A percentile compares a stretch with the other conserved stretches of the same genome.
These are phyloP conservation scores for Narcine bancroftii DNA, from an alignment of 2,113 vertebrate species.

Conservation along the genomic window DNA sequence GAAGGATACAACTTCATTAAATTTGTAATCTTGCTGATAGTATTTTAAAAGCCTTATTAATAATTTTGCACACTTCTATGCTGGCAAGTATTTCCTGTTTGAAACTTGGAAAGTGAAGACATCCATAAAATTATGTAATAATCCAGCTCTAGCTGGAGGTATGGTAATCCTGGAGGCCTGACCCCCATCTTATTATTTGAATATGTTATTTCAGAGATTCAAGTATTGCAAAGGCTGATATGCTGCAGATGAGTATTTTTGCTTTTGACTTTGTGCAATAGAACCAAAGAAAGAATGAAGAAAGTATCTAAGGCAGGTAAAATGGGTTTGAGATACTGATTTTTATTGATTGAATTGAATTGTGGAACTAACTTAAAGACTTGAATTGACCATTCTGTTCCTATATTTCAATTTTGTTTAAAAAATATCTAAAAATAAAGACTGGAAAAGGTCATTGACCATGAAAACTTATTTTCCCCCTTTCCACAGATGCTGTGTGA, in stretches of 20 bases:
- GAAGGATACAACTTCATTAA: neutral
- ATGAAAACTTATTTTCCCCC: neutral
- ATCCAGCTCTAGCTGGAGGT: neutral
- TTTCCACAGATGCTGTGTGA: neutral
- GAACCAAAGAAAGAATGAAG: no score
- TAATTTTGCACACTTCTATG: neutral
- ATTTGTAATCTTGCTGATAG: neutral
- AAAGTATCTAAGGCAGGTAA: neutral
- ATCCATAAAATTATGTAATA: neutral
- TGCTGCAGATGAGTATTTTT: neutral
- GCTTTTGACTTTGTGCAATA: neutral
- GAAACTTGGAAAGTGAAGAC: neutral
- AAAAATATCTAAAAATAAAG: no score
- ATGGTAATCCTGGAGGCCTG: neutral
- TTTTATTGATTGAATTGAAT: no score
- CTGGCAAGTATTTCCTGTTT: neutral
- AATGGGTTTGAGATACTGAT: neutral
- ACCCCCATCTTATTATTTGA: neutral
- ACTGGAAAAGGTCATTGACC: neutral
- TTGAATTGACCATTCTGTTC: no score
- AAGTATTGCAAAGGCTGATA: neutral
- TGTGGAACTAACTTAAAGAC: no score
- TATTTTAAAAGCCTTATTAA: neutral
- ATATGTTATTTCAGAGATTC: neutral
- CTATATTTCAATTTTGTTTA: no score